Evolutionary conservation across 2,797 vertebrate genomes (phyloP).

Genomic region (Mareca penelope): DNA sequence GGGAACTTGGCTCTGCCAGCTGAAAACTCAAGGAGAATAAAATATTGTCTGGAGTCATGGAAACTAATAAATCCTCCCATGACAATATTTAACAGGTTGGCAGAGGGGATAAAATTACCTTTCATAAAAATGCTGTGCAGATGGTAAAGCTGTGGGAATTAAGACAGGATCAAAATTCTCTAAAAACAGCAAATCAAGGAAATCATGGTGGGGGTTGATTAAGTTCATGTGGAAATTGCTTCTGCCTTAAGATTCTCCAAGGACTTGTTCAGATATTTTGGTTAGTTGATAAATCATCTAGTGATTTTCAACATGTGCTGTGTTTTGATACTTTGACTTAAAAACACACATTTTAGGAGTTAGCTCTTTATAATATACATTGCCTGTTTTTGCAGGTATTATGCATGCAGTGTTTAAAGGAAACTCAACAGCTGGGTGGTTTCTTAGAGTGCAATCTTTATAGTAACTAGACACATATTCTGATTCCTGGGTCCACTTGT

Average conservation of each 20-base stretch:
- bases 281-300: conserved; percentile 35
- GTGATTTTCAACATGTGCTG: conserved; percentile 18
- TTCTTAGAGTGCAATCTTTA: not conserved
- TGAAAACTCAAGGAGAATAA: conserved; percentile 59
- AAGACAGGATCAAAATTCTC: conserved; percentile 43
- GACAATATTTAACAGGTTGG: conserved; percentile 62
- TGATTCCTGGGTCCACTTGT: not conserved
- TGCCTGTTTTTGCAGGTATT: not conserved
- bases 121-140: conserved; percentile 59
- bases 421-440: not conserved
- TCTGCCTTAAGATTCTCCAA: conserved; percentile 31
- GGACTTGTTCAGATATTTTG: conserved; percentile 22
- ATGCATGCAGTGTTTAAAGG: not conserved
- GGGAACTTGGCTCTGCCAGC: conserved; percentile 11
- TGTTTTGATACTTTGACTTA: conserved; percentile 28
- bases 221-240: conserved; percentile 54
- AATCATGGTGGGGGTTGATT: conserved; percentile 30
- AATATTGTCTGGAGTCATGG: conserved; percentile 57
- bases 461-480: not conserved
- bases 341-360: not conserved
- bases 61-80: conserved; percentile 67
- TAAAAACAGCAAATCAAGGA: conserved; percentile 46
- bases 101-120: conserved; percentile 64
- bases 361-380: not conserved
- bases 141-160: conserved; percentile 58